Evolutionary conservation across 1,140 invertebrate genomes (phyloP), one percentile per base, ranked within the genome.

Genomic region (Drosophila nikananu): DNA sequence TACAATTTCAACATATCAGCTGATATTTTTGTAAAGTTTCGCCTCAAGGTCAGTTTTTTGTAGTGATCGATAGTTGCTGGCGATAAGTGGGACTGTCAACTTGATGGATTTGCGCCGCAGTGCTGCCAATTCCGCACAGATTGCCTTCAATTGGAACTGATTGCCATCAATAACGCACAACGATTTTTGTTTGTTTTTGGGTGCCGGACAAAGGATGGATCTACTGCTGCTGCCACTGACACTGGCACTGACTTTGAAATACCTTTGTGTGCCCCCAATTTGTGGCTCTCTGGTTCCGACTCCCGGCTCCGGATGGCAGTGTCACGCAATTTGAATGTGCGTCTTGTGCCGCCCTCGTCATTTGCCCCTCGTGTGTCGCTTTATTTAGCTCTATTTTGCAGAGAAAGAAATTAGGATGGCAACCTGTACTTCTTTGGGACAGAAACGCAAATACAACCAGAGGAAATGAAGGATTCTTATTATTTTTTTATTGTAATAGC

Each of bases 261-360:
- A 80, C 77, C 76, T 79, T 79, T 79, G 77, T 64, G 39, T n/a
- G 51, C 25, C 37, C 32, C 9, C 13, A 35, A 23, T 30, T 17
- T 30, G 9, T 13, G 35, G 21, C 9, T 12, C 30, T 63, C 10
- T 21, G 19, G 19, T 19, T 27, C 27, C 32, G 52, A 44, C 13
- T 49, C 19, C 23, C 21, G 23, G 17, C 15, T 60, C 41, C 32
- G 23, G 49, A 21, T 27, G 37, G 5, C 23, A 59, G 23, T 55
- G 76, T 77, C 80, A 87, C 83, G 80, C 83, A 77, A 87, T 87
- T 87, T 86, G 79, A 82, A 78, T 86, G 65, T 70, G 62, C 65
- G 49, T 81, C 78, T 79, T 79, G 48, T 76, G 79, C 17, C 74
- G 4, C 8, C 52, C 5, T 5, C 52, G 62, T 79, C 83, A 81